phyloP scores from a whole-genome alignment of 2,888 invertebrate species.

The Deilephila elpenor region DNA sequence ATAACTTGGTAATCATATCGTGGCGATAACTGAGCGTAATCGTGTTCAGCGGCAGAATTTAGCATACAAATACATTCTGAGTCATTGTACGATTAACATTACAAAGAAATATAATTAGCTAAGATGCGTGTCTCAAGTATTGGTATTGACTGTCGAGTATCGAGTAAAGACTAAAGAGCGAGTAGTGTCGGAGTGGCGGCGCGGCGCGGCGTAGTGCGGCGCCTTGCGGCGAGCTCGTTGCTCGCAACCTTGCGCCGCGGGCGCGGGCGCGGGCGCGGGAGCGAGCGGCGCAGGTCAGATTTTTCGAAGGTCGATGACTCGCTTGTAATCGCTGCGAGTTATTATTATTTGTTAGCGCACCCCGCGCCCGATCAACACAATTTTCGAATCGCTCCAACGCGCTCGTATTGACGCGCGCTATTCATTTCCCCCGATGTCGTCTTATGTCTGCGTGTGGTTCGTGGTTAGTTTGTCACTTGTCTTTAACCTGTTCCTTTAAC shows the following conservation, averaged over 20 bases:
- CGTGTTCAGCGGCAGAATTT: not conserved
- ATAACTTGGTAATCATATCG: not conserved
- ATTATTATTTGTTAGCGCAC: constrained; percentile 77
- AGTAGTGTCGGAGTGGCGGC: constrained; percentile 12
- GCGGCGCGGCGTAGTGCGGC: constrained; percentile 30
- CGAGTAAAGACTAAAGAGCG: not conserved
- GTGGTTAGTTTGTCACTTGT: constrained; percentile 34
- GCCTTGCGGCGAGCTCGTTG: constrained; percentile 28
- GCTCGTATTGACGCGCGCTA: constrained; percentile 42
- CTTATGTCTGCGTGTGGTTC: constrained; percentile 2
- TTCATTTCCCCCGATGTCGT: constrained; percentile 45
- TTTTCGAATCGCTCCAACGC: constrained; percentile 42
- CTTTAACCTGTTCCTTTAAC: constrained; percentile 39
- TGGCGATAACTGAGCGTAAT: not conserved
- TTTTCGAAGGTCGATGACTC: constrained; percentile 84
- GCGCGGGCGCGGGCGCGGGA: constrained; percentile 34
- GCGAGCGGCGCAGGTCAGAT: constrained; percentile 79
- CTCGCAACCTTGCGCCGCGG: constrained; percentile 28
- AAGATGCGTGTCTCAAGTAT: constrained; percentile 13
- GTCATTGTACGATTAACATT: constrained; percentile 25
- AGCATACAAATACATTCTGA: constrained; percentile 10
- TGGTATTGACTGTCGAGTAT: constrained; percentile 17
- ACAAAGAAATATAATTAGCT: constrained; percentile 16
- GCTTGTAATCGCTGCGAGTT: constrained; percentile 71
- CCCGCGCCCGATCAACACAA: constrained; percentile 54